A percentile compares a stretch with the other conserved stretches of the same genome.
phyloP scores from a whole-genome alignment of 2,888 invertebrate species.

The Napeogenes sylphis region DNA sequence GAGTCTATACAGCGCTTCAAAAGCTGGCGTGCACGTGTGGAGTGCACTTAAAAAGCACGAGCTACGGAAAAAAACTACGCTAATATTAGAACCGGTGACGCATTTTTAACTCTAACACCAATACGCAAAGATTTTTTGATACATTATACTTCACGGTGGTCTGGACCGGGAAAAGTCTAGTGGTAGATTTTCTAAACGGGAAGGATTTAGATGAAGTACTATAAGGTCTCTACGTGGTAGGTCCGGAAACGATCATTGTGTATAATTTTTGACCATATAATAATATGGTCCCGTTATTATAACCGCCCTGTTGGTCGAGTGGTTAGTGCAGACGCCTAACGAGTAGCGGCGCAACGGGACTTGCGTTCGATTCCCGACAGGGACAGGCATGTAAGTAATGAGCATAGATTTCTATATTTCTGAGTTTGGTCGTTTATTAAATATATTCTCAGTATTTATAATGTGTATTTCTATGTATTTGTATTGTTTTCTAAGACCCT shows the following conservation, averaged over 20 bases:
- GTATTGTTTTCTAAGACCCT: too few species aligned
- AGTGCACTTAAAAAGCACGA: conserved; percentile 34
- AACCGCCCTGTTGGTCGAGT: too few species aligned
- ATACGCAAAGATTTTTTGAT: conserved; percentile 13
- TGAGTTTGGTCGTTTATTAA: too few species aligned
- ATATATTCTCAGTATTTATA: too few species aligned
- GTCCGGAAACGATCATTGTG: conserved; percentile 12
- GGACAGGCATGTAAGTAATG: too few species aligned
- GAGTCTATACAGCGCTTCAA: conserved; percentile 14
- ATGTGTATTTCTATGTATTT: too few species aligned
- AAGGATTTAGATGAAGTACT: conserved; percentile 1
- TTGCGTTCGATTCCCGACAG: too few species aligned
- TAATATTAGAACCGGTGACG: conserved; percentile 22
- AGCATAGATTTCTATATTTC: too few species aligned
- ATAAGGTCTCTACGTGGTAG: conserved; percentile 16
- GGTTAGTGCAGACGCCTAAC: too few species aligned
- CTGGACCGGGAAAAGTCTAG: conserved; percentile 26
- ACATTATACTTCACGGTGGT: conserved; percentile 27
- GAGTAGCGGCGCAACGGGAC: too few species aligned
- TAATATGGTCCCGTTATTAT: too few species aligned
- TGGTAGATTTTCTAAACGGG: conserved; percentile 1
- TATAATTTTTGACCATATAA: too few species aligned
- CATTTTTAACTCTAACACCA: conserved; percentile 18
- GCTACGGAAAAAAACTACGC: conserved; percentile 28
- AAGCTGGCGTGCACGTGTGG: conserved; percentile 32